phyloP scores from a whole-genome alignment of 2,797 vertebrate genomes.

The Prunella strophiata region DNA sequence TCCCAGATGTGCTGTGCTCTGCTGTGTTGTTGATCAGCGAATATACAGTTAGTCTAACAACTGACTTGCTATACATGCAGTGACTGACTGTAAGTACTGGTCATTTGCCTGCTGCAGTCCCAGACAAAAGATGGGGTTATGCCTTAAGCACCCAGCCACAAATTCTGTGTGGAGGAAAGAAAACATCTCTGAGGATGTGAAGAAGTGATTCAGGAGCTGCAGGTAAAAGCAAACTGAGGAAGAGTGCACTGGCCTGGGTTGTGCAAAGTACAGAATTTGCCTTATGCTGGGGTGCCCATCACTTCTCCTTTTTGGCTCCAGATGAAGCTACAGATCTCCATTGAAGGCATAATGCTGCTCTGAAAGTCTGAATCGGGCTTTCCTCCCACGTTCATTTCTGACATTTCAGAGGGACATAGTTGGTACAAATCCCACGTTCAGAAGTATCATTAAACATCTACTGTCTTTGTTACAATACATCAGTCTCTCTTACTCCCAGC shows the following conservation, averaged over 20 bases:
- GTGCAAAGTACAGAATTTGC: neutral
- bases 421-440: neutral
- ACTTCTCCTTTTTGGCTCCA: neutral
- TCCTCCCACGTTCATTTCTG: constrained; percentile 57
- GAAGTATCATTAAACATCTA: neutral
- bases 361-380: neutral
- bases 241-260: neutral
- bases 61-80: neutral
- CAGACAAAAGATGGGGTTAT: neutral
- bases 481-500: neutral
- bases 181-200: neutral
- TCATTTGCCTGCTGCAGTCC: neutral
- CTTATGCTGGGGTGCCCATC: neutral
- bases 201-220: neutral
- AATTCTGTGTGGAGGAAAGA: neutral
- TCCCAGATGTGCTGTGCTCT: constrained; percentile 11
- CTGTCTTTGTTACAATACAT: neutral
- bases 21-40: neutral
- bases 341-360: constrained; percentile 4
- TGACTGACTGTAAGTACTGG: neutral
- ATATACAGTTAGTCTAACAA: constrained; percentile 4
- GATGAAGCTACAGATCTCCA: neutral
- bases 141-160: neutral
- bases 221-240: neutral
- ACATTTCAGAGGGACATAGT: constrained; percentile 29